These are phyloP conservation scores for Amblyraja radiata DNA, from an alignment of 2,797 vertebrate genomes.

Conservation along the genomic window DNA sequence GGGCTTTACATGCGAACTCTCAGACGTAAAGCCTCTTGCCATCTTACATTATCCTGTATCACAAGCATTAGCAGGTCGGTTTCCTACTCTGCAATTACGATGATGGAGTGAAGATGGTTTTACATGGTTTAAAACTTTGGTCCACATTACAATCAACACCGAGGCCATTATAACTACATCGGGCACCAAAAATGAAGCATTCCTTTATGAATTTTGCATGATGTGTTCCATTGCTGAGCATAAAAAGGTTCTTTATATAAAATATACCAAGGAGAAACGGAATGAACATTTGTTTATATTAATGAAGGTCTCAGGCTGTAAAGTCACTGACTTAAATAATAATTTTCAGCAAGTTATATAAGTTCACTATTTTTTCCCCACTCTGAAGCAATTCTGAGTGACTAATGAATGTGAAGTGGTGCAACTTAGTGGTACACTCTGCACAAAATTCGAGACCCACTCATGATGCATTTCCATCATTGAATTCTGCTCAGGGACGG, in stretches of 20 bases:
- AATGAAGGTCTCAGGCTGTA: neutral
- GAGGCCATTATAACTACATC: neutral
- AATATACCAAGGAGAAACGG: neutral
- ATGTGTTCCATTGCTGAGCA: neutral
- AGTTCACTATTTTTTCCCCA: neutral
- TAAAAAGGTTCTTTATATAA: neutral
- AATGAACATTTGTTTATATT: neutral
- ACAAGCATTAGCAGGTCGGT: neutral
- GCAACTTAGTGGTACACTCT: neutral
- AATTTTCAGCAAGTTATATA: neutral
- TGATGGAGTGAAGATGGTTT: neutral
- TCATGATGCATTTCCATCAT: neutral
- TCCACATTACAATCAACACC: neutral
- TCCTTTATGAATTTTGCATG: neutral
- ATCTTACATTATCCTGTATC: neutral
- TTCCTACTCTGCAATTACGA: neutral
- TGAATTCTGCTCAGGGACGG: neutral
- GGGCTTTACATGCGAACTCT: neutral
- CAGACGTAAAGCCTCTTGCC: neutral
- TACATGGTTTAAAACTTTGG: neutral
- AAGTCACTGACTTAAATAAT: neutral
- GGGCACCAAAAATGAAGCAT: neutral
- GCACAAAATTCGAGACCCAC: neutral
- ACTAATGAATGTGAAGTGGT: neutral
- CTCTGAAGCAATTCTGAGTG: neutral